These are phyloP conservation scores for Accipiter cooperii DNA, from an alignment of 2,113 vertebrate species.

Conservation along the genomic window DNA sequence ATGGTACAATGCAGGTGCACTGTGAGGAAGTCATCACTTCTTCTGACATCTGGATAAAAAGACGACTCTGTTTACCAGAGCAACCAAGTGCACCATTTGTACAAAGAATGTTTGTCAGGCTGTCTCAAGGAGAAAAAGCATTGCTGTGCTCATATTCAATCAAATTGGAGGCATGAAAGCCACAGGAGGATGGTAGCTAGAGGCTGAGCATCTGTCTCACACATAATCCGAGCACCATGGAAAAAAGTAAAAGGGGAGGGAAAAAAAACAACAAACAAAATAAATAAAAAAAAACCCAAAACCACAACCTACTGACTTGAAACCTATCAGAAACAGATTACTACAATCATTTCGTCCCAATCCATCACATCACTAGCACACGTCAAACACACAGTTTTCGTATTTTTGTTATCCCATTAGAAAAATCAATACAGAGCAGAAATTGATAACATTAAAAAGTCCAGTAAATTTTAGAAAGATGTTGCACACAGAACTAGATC, in stretches of 20 bases:
- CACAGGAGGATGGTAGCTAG: constrained; percentile 45
- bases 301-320: background rate
- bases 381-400: background rate
- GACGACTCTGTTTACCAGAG: constrained; percentile 5
- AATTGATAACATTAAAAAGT: background rate
- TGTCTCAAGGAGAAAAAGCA: constrained; percentile 25
- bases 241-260: background rate
- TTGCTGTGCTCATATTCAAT: constrained; percentile 44
- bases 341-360: background rate
- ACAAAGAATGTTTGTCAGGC: constrained; percentile 44
- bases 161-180: constrained; percentile 15
- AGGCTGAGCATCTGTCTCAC: constrained; percentile 54
- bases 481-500: background rate
- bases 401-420: background rate
- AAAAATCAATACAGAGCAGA: background rate
- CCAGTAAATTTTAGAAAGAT: background rate
- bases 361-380: background rate
- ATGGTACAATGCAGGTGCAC: background rate
- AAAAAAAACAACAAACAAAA: too few relatives aligned
- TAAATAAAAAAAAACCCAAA: background rate
- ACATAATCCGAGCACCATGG: background rate
- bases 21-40: constrained; percentile 6
- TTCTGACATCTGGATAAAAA: constrained; percentile 48
- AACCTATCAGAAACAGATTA: background rate
- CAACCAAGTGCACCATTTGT: background rate